These are phyloP conservation scores for Labeo rohita DNA, from an alignment of 2,113 vertebrate genomes.

Conservation along the genomic window DNA sequence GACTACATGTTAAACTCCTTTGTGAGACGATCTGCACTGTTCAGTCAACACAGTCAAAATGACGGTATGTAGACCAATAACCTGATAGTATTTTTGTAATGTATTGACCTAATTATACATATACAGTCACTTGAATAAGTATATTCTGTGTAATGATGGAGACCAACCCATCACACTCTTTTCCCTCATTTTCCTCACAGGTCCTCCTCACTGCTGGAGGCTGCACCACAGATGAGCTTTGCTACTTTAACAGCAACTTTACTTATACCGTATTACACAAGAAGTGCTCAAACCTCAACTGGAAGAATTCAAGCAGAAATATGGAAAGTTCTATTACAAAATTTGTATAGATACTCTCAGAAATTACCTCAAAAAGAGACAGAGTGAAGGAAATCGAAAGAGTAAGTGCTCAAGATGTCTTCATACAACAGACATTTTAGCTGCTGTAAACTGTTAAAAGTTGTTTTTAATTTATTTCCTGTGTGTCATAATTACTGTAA, in stretches of 20 bases:
- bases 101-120: too few relatives aligned
- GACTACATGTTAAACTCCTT: not conserved
- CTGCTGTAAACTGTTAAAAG: not conserved
- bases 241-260: not conserved
- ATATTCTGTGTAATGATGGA: not conserved
- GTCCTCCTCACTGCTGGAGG: slow-evolving; percentile 15
- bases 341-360: slow-evolving; percentile 3
- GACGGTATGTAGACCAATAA: not conserved
- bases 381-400: slow-evolving; percentile 2
- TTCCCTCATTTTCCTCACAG: not conserved
- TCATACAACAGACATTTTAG: not conserved
- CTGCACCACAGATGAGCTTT: slow-evolving; percentile 3
- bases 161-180: not conserved
- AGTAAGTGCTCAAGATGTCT: not conserved
- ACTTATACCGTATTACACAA: not conserved
- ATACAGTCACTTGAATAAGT: not conserved
- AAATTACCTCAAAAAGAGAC: slow-evolving; percentile 12
- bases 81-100: too few relatives aligned
- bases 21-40: not conserved
- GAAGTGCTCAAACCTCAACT: not conserved
- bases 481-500: too few relatives aligned
- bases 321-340: not conserved
- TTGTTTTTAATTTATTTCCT: too few relatives aligned
- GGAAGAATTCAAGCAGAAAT: not conserved
- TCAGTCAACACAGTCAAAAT: not conserved